Evolutionary conservation across 2,888 invertebrate species (phyloP), one percentile per base, ranked within the genome.

Genomic region (Coecobrya sp.): DNA sequence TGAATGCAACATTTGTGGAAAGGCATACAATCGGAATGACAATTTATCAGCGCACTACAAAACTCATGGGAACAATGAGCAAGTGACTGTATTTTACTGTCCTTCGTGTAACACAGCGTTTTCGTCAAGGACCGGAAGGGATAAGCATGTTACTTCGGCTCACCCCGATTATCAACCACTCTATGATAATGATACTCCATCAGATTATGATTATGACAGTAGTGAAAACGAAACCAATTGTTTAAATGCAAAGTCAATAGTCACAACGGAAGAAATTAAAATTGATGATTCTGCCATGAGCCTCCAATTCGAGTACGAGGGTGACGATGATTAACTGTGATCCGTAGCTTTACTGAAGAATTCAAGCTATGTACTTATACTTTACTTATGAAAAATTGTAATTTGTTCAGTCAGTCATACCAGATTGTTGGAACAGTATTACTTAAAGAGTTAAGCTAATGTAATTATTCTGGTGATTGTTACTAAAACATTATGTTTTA

Each of bases 1-100:
- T 49, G 45, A 52, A 19, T 88, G 88, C 52, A 30, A 45, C 1
- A 65, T 88, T 13, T 88, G 88, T 65, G 88, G 88, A 7, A 88
- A 88, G 49, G 79, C 62, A 0, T 88, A 88, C 62, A 81, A 68
- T n/a, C 79, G 88, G 0, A 81, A 8, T 5, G 88, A 88, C 19
- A 88, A 88, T 27, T 68, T 88, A 27, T 19, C 19, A 0, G 81
- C 81, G 0, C 88, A 88, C 42, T 65, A 30, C 30, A 88, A 81
- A 81, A 65, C 65, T 0, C 88, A 88, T 42, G 22, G 30, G 8
- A 30, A 49, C n/a, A 22, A 42, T 22, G 36, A 68, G n/a, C 16
- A 8, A 11, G n/a, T 19, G 0, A 52, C 27, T 19, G 22, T 65
- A 0, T 86, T 52, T n/a, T 73, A 52, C 36, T 86, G 86, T n/a